These are phyloP conservation scores for Bagarius yarrelli DNA, from an alignment of 2,113 vertebrate species.

Conservation along the genomic window DNA sequence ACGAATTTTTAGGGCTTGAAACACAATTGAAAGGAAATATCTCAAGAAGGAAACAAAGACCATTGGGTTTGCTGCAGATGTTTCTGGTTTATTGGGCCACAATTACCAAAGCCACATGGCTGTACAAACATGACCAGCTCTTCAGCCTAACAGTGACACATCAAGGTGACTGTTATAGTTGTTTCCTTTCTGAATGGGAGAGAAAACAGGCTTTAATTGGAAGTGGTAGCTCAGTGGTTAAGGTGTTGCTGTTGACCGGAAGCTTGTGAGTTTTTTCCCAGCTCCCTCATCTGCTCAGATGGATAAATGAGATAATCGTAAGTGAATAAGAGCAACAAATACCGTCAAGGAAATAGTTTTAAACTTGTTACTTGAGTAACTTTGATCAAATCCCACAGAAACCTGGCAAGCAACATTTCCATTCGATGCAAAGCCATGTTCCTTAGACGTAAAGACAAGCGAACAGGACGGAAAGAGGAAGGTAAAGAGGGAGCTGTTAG, in stretches of 20 bases:
- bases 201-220: too few species aligned
- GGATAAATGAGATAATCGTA: too few species aligned
- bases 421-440: neutral
- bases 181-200: too few species aligned
- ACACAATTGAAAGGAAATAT: neutral
- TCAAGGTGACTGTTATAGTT: neutral
- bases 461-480: neutral
- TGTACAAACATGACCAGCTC: constrained; percentile 47
- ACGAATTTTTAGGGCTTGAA: neutral
- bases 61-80: constrained; percentile 11
- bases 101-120: constrained; percentile 29
- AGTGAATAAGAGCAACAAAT: too few species aligned
- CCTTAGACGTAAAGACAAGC: neutral
- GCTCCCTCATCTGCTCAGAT: too few species aligned
- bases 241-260: too few species aligned
- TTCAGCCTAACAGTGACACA: neutral
- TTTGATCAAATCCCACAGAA: neutral
- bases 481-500: too few species aligned
- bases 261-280: too few species aligned
- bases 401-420: neutral
- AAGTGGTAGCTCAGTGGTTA: too few species aligned
- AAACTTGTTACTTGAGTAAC: neutral
- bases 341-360: neutral
- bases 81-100: constrained; percentile 3
- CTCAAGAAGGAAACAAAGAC: constrained; percentile 6